Evolutionary conservation across 2,888 invertebrate genomes (phyloP).

Genomic region (Asteroscopus sphinx): DNA sequence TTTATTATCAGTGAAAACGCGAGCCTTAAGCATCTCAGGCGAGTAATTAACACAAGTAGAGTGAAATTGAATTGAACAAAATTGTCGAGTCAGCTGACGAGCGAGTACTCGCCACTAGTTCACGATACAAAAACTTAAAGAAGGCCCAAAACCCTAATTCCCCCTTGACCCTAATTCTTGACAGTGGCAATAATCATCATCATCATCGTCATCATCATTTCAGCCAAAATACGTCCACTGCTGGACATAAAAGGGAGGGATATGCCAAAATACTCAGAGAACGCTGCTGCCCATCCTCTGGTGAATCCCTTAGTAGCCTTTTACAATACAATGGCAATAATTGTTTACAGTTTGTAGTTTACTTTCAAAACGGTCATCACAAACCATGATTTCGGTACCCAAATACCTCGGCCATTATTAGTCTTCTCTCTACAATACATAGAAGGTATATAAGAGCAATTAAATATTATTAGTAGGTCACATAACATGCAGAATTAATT

Average conservation of each 20-base stretch:
- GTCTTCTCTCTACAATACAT: not conserved
- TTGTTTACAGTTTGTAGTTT: too few species aligned
- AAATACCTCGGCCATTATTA: not conserved
- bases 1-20: conserved; percentile 22
- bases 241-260: too few species aligned
- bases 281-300: too few species aligned
- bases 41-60: conserved; percentile 60
- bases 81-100: conserved; percentile 43
- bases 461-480: conserved; percentile 3
- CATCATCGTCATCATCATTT: too few species aligned
- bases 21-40: conserved; percentile 38
- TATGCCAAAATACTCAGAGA: too few species aligned
- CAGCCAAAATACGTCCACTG: too few species aligned
- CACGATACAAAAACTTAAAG: not conserved
- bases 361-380: too few species aligned
- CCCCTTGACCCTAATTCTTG: too few species aligned
- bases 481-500: conserved; percentile 11
- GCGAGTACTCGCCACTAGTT: conserved; percentile 30
- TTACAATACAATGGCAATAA: too few species aligned
- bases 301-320: too few species aligned
- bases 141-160: too few species aligned
- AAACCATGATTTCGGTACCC: not conserved
- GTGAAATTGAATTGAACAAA: conserved; percentile 58
- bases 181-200: too few species aligned
- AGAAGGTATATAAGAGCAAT: not conserved